phyloP scores from a whole-genome alignment of 2,113 vertebrate species.

The Callionymus lyra region DNA sequence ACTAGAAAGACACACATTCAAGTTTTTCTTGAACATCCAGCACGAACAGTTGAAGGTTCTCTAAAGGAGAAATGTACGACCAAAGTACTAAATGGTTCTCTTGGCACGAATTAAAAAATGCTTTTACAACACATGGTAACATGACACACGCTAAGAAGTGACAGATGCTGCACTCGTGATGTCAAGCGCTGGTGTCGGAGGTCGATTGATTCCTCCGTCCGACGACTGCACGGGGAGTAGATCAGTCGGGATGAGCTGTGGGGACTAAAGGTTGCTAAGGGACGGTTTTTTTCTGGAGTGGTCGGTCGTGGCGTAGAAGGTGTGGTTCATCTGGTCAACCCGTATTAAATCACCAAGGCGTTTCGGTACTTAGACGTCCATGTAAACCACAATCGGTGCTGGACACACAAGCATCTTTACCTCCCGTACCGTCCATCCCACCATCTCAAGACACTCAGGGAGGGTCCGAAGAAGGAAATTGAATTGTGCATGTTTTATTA shows the following conservation, averaged over 20 bases:
- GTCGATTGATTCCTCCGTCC: slow-evolving; percentile 60
- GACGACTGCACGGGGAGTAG: slow-evolving; percentile 16
- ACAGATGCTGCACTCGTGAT: too few species aligned
- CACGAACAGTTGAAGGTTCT: too few species aligned
- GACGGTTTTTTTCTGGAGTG: slow-evolving; percentile 23
- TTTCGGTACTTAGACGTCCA: slow-evolving; percentile 57
- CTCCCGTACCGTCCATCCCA: slow-evolving; percentile 31
- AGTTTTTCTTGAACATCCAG: too few species aligned
- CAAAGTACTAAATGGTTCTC: too few species aligned
- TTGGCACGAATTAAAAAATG: too few species aligned
- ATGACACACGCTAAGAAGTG: too few species aligned
- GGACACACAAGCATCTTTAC: slow-evolving; percentile 23
- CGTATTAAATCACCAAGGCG: slow-evolving; percentile 57
- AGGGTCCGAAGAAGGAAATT: slow-evolving; percentile 61
- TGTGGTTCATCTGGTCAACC: slow-evolving; percentile 63
- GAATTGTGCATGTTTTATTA: slow-evolving; percentile 79
- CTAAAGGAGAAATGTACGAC: too few species aligned
- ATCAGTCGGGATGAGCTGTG: not conserved
- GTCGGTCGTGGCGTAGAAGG: slow-evolving; percentile 38
- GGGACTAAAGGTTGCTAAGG: slow-evolving; percentile 16
- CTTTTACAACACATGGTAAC: too few species aligned
- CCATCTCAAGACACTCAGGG: slow-evolving; percentile 52
- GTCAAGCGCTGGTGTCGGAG: slow-evolving; percentile 12
- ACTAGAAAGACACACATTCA: too few species aligned
- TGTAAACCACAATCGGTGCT: slow-evolving; percentile 54